Base-by-base conservation (phyloP, 2,888 invertebrate species). In the Agrotis puta region DNA sequence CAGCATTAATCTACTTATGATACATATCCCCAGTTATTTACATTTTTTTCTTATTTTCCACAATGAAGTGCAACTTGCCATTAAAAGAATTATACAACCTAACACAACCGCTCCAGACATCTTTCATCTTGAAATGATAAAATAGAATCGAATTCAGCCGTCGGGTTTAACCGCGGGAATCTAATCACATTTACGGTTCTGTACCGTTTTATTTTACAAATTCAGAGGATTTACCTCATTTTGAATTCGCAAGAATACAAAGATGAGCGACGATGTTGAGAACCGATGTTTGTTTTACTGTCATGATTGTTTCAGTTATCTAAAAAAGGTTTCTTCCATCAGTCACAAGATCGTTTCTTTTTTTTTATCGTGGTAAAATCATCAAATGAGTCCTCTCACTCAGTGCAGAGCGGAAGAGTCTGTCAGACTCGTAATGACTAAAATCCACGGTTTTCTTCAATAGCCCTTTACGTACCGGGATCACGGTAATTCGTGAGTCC, bases 181-280 rank as follows among this genome's bases (percentile, higher is more conserved):
- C 74, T 85, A 87, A 87, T 85, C 87, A 85, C 82, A 87, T 87
- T 86, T 86, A 79, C 65, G 87, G 81, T 71, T 63, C 53, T 71
- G 71, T 71, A 47, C 63, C 70, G 75, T 70, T 82, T 78, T 63
- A 77, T 85, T 78, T 64, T 70, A 71, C 72, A 68, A 74, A 82
- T 70, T 58, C 59, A n/a, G 48, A 48, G 62, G 56, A 33, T 64
- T 79, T 70, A 70, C 67, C 67, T 68, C 59, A 57, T 78, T 84
- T 71, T 74, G 56, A 68, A 79, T 76, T 76, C 70, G 24, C 22
- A 58, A 68, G 74, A 74, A 77, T 63, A 70, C 43, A n/a, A n/a
- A n/a, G 43, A 39, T 48, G 65, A 65, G 59, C 50, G 58, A 68
- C 53, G 78, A 47, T 65, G 47, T 51, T 75, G 50, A 50, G 43